Percentiles rank a stretch among this genome's conserved stretches.
These are phyloP conservation scores for Mesitornis unicolor DNA, from an alignment of 2,113 vertebrate genomes.

Conservation along the genomic window DNA sequence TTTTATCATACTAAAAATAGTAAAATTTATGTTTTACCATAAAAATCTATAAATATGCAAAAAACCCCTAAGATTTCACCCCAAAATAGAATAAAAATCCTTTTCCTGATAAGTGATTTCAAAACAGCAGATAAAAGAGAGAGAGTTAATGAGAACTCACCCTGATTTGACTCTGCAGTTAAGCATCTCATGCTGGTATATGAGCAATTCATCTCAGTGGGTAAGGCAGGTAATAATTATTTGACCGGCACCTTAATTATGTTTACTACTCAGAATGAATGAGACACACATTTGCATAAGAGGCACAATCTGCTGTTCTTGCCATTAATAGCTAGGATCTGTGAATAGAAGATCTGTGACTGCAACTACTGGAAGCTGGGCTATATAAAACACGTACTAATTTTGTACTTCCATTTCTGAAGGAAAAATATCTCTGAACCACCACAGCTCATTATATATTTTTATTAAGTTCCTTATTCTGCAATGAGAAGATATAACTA, in stretches of 20 bases:
- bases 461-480: neutral
- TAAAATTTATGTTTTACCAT: neutral
- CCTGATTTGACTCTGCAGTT: neutral
- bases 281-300: constrained; percentile 23
- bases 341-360: neutral
- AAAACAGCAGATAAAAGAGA: neutral
- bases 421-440: neutral
- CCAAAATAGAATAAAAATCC: neutral
- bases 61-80: neutral
- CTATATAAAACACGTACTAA: neutral
- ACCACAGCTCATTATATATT: neutral
- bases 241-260: neutral
- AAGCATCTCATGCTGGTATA: constrained; percentile 11
- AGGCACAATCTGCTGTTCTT: neutral
- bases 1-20: neutral
- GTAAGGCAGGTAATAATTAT: constrained; percentile 1
- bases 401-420: neutral
- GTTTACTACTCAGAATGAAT: neutral
- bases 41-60: neutral
- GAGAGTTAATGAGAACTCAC: neutral
- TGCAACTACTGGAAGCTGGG: neutral
- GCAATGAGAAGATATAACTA: neutral
- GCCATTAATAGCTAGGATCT: neutral
- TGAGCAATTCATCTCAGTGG: constrained; percentile 20
- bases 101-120: neutral